These are phyloP conservation scores for Eclectus roratus DNA, from an alignment of 2,113 vertebrate genomes.

Conservation along the genomic window DNA sequence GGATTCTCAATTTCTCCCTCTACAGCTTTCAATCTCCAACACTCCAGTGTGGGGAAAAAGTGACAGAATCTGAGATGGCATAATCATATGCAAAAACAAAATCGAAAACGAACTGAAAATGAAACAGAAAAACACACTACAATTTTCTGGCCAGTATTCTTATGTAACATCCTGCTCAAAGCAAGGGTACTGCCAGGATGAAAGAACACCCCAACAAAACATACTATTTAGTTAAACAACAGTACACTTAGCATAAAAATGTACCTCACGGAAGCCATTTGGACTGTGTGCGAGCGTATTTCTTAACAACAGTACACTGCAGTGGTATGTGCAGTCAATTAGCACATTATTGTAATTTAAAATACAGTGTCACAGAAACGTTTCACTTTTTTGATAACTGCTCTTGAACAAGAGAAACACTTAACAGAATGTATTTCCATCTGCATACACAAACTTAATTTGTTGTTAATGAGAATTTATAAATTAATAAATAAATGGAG, in stretches of 20 bases:
- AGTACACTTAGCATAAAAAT: not conserved
- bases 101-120: not conserved
- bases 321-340: slow-evolving; percentile 23
- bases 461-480: slow-evolving; percentile 63
- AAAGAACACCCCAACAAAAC: not conserved
- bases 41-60: not conserved
- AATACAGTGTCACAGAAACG: not conserved
- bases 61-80: not conserved
- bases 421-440: slow-evolving; percentile 55
- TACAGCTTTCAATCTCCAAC: not conserved
- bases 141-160: not conserved
- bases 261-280: not conserved
- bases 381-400: slow-evolving; percentile 18
- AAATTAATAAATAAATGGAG: slow-evolving; percentile 64
- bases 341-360: slow-evolving; percentile 5
- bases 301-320: slow-evolving; percentile 10
- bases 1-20: not conserved
- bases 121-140: not conserved
- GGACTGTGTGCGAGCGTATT: not conserved
- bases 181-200: not conserved
- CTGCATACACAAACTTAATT: slow-evolving; percentile 54
- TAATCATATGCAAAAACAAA: too few species aligned
- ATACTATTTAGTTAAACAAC: slow-evolving; percentile 7
- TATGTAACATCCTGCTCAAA: not conserved
- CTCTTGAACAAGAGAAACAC: slow-evolving; percentile 16